phyloP scores from a whole-genome alignment of 1,140 invertebrate species.

The Agrilus planipennis region DNA sequence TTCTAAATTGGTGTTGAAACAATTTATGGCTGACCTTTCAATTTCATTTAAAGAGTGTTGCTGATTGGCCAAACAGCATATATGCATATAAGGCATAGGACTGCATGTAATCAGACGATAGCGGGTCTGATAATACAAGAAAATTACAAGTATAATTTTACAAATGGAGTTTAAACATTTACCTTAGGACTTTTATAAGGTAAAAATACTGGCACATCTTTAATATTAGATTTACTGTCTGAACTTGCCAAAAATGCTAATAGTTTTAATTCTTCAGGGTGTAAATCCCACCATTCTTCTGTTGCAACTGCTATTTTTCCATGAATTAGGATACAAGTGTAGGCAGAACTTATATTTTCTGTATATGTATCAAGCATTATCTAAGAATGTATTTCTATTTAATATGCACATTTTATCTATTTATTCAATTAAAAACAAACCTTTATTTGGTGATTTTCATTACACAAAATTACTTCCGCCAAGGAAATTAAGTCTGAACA shows the following conservation, averaged over 20 bases:
- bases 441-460: conserved; percentile 60
- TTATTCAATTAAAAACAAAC: conserved; percentile 34
- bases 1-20: conserved; percentile 59
- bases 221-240: conserved; percentile 49
- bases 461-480: conserved; percentile 51
- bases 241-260: conserved; percentile 51
- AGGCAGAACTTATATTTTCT: conserved; percentile 62
- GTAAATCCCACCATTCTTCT: conserved; percentile 63
- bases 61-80: conserved; percentile 66
- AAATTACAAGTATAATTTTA: conserved; percentile 4
- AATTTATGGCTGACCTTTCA: conserved; percentile 56
- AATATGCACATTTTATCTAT: no score
- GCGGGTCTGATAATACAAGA: conserved; percentile 47
- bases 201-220: conserved; percentile 70
- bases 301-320: conserved; percentile 66
- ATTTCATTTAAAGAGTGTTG: conserved; percentile 58
- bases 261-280: conserved; percentile 60
- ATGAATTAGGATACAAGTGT: conserved; percentile 65
- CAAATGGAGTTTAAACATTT: conserved; percentile 24
- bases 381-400: no score
- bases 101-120: conserved; percentile 67
- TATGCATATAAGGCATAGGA: conserved; percentile 58
- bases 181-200: conserved; percentile 73
- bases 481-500: conserved; percentile 49
- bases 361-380: conserved; percentile 61